Conservation (phyloP, 2,113 vertebrate species). For the Corythaeola cristata region DNA sequence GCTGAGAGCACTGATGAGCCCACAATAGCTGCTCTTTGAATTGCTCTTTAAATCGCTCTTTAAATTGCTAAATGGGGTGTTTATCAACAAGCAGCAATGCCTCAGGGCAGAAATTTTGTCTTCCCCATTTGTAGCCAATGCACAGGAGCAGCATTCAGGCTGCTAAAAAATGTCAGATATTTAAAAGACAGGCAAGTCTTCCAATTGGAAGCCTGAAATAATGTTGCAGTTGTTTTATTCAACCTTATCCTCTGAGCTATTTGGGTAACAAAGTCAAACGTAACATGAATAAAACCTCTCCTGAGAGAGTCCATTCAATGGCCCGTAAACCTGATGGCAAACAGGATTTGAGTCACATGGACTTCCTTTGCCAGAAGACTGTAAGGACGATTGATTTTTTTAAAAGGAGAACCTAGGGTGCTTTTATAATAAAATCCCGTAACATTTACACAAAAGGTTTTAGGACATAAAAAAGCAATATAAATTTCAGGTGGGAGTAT, state of each 20-base stretch:
- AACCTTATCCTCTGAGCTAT: background rate
- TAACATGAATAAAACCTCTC: conserved; percentile 2
- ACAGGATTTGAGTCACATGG: background rate
- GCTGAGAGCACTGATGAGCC: background rate
- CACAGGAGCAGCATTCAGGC: background rate
- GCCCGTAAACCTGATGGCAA: background rate
- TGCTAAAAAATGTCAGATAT: background rate
- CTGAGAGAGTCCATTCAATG: background rate
- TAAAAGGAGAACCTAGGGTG: background rate
- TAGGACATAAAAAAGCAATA: background rate
- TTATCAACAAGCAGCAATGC: background rate
- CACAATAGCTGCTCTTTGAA: background rate
- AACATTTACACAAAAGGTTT: background rate
- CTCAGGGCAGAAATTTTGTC: background rate
- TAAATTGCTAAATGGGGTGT: background rate
- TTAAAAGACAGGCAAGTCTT: background rate
- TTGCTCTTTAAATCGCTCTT: background rate
- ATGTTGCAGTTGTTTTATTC: background rate
- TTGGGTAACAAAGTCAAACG: background rate
- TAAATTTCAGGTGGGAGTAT: background rate
- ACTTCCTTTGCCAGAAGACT: background rate
- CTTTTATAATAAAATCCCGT: background rate
- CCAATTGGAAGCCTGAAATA: background rate
- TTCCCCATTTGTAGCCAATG: background rate
- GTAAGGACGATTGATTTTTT: background rate